Percentiles rank a stretch among this genome's conserved stretches.
Conservation (phyloP, 2,113 vertebrate genomes). For the Antechinus flavipes region DNA sequence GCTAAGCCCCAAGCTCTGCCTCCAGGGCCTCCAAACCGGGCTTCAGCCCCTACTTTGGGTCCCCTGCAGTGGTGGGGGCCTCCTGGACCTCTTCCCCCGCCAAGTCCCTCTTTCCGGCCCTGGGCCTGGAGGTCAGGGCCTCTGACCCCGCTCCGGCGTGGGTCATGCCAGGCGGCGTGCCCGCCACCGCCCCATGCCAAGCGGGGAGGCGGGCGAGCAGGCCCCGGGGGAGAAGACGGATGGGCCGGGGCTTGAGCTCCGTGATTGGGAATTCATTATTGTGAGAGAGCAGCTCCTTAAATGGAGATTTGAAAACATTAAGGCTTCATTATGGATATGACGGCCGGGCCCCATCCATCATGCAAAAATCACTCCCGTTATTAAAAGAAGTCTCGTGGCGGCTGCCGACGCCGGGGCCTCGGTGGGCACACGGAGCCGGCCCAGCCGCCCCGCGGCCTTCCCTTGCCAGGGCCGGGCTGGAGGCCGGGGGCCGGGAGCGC, state of each 20-base stretch:
- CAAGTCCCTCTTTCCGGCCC: neutral
- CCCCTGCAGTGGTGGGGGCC: rapidly evolving
- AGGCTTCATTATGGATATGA: conserved; percentile 76
- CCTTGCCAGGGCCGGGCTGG: neutral
- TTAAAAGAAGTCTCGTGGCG: conserved; percentile 56
- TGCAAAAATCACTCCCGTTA: conserved; percentile 73
- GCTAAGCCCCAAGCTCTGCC: too few species aligned
- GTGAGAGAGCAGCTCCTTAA: conserved; percentile 76
- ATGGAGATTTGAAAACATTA: conserved; percentile 79
- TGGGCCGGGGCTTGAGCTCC: neutral
- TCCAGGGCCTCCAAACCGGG: neutral
- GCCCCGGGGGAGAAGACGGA: conserved; percentile 60
- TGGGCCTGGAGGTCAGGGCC: neutral
- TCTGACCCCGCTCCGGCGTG: neutral
- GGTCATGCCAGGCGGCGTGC: neutral
- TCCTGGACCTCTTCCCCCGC: too few species aligned
- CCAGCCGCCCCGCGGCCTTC: neutral
- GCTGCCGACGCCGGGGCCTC: conserved; percentile 32
- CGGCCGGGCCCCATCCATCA: conserved; percentile 69
- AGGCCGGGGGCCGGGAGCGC: neutral
- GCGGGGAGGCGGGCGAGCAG: neutral
- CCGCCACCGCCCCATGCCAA: neutral
- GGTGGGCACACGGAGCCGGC: neutral
- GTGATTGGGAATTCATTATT: conserved; percentile 75
- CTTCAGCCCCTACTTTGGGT: neutral